Percentiles rank a stretch among this genome's conserved stretches.
These are phyloP conservation scores for Glyphotaelius pellucidus DNA, from an alignment of 2,888 invertebrate genomes.

Conservation along the genomic window DNA sequence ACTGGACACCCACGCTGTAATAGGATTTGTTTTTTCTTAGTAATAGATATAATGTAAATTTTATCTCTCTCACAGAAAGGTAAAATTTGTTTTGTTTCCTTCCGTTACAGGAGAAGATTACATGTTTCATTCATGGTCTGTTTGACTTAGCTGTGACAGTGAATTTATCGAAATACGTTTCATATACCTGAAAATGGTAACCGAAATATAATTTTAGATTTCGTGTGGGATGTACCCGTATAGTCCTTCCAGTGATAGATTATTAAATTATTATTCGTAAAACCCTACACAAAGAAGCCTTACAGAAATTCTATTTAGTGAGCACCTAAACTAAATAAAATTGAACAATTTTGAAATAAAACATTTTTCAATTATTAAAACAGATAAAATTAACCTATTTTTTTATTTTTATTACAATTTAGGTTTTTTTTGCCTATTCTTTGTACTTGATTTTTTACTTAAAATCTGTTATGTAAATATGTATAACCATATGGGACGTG, in stretches of 20 bases:
- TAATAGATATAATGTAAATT: background rate
- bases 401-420: too few species aligned
- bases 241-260: background rate
- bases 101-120: slow-evolving; percentile 3
- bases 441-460: too few species aligned
- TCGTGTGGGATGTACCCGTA: background rate
- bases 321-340: too few species aligned
- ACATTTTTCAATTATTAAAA: too few species aligned
- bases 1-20: background rate
- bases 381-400: too few species aligned
- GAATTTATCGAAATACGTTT: background rate
- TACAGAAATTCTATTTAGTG: too few species aligned
- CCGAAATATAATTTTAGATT: background rate
- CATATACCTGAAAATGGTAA: background rate
- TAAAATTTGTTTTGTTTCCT: background rate
- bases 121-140: slow-evolving; percentile 12
- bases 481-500: too few species aligned
- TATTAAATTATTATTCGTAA: background rate
- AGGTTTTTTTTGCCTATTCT: too few species aligned
- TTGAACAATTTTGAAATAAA: too few species aligned
- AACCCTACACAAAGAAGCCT: background rate
- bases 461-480: too few species aligned
- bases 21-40: background rate
- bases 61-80: background rate
- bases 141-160: background rate